phyloP scores from a whole-genome alignment of 2,888 invertebrate genomes.

The Meliscaeva auricollis region DNA sequence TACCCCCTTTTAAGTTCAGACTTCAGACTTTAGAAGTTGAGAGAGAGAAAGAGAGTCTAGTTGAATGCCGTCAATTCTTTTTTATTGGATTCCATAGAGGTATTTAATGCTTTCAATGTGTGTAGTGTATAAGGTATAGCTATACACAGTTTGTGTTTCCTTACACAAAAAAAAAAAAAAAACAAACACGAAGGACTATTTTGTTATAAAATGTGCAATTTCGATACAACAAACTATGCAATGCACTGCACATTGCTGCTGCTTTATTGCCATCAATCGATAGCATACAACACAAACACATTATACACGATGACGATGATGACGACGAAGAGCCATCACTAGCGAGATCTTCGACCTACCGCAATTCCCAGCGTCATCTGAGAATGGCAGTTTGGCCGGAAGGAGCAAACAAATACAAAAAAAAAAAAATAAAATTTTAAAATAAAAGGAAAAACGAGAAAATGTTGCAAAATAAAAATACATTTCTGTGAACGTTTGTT shows the following conservation, averaged over 20 bases:
- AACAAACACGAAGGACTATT: constrained; percentile 8
- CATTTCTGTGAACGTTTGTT: constrained; percentile 56
- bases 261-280: constrained; percentile 61
- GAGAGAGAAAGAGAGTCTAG: neutral
- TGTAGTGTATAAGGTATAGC: constrained; percentile 14
- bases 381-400: constrained; percentile 55
- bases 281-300: constrained; percentile 48
- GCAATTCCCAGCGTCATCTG: constrained; percentile 6
- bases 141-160: constrained; percentile 5
- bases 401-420: constrained; percentile 46
- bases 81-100: constrained; percentile 52
- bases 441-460: constrained; percentile 28
- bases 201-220: constrained; percentile 68
- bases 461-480: constrained; percentile 65
- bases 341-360: constrained; percentile 19
- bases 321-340: neutral
- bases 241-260: constrained; percentile 17
- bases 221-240: constrained; percentile 59
- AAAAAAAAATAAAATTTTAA: constrained; percentile 14
- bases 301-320: constrained; percentile 11
- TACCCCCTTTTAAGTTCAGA: neutral
- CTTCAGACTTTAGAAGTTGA: too few relatives aligned
- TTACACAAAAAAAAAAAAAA: too few relatives aligned
- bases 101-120: constrained; percentile 49
- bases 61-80: constrained; percentile 27